These are phyloP conservation scores for Pristionchus japonicus DNA, from an alignment of 2,888 invertebrate species.

Conservation along the genomic window DNA sequence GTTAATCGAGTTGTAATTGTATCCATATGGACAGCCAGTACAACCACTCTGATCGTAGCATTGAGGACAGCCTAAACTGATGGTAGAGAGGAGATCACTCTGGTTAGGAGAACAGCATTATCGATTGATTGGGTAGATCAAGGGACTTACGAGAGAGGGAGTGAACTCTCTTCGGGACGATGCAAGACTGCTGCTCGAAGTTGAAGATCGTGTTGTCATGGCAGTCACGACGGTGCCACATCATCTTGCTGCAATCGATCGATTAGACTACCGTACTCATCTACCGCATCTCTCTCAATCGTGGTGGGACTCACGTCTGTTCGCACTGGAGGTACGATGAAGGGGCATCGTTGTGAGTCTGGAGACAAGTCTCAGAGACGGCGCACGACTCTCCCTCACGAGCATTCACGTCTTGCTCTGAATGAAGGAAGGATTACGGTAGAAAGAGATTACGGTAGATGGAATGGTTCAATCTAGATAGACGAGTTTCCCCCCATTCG, in stretches of 20 bases:
- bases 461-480: slow-evolving; percentile 22
- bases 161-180: slow-evolving; percentile 64
- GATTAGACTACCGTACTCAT: not conserved
- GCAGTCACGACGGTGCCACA: slow-evolving; percentile 72
- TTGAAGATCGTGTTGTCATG: slow-evolving; percentile 72
- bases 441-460: not conserved
- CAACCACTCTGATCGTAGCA: slow-evolving; percentile 27
- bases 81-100: not conserved
- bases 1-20: slow-evolving; percentile 18
- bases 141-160: slow-evolving; percentile 58
- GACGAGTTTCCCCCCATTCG: slow-evolving; percentile 1
- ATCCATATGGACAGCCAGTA: slow-evolving; percentile 36
- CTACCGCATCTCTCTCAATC: not conserved
- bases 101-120: too few relatives aligned
- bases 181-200: slow-evolving; percentile 74
- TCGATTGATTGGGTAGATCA: not conserved
- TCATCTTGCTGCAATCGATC: slow-evolving; percentile 61
- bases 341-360: slow-evolving; percentile 67
- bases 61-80: slow-evolving; percentile 30
- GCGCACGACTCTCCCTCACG: slow-evolving; percentile 67
- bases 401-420: slow-evolving; percentile 71
- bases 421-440: slow-evolving; percentile 43
- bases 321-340: slow-evolving; percentile 73
- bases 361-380: slow-evolving; percentile 72
- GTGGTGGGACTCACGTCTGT: slow-evolving; percentile 61